Evolutionary conservation across 92 coral and sea anemone species (phyloP).

Genomic region (Porites divaricata): DNA sequence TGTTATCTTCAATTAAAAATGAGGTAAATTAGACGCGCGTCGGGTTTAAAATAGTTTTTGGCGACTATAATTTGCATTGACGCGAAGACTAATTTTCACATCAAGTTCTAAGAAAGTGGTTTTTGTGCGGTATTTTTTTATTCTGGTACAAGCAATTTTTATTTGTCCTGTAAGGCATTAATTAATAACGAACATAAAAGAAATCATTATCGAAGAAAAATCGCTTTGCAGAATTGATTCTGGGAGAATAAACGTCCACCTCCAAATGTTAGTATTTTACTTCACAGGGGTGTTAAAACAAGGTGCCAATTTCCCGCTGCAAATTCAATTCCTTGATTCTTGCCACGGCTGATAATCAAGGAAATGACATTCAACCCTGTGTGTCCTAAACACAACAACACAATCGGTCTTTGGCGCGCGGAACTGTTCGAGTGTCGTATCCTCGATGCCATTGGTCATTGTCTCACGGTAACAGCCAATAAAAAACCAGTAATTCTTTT

Average conservation of each 20-base stretch:
- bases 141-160: slow-evolving; percentile 41
- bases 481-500: slow-evolving; percentile 23
- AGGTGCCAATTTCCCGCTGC: slow-evolving; percentile 20
- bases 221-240: slow-evolving; percentile 30
- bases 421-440: slow-evolving; percentile 34
- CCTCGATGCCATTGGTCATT: slow-evolving; percentile 41
- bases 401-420: slow-evolving; percentile 54
- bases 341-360: slow-evolving; percentile 12
- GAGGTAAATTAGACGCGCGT: not conserved
- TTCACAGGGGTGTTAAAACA: slow-evolving; percentile 23
- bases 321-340: slow-evolving; percentile 14
- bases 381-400: slow-evolving; percentile 18
- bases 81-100: slow-evolving; percentile 26
- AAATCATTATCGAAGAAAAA: slow-evolving; percentile 32
- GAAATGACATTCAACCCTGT: slow-evolving; percentile 36
- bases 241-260: slow-evolving; percentile 1
- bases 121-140: slow-evolving; percentile 16
- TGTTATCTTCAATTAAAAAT: not conserved
- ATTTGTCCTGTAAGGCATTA: slow-evolving; percentile 51
- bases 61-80: slow-evolving; percentile 25
- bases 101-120: slow-evolving; percentile 7
- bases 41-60: slow-evolving; percentile 1
- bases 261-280: slow-evolving; percentile 10
- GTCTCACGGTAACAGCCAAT: slow-evolving; percentile 47
- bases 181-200: slow-evolving; percentile 47